Percentiles rank a stretch among this genome's conserved stretches.
Conservation (phyloP, 2,888 invertebrate genomes). For the Lysandra coridon region DNA sequence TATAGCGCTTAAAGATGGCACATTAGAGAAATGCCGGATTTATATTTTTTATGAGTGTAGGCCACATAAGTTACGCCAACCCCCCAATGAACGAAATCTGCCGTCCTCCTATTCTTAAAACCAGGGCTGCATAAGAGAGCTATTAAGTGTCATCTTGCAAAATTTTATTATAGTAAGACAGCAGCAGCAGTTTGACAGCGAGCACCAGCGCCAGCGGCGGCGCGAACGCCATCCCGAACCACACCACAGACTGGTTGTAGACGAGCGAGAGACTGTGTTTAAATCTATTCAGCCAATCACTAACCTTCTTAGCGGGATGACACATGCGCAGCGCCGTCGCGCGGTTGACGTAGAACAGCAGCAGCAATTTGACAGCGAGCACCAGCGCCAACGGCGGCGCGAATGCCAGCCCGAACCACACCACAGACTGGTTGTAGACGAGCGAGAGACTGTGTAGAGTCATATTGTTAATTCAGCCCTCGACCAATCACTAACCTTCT, state of each 20-base stretch:
- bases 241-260: constrained; percentile 89
- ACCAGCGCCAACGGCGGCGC: constrained; percentile 84
- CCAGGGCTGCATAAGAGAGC: too few species aligned
- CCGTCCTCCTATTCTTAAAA: too few species aligned
- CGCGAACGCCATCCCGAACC: constrained; percentile 87
- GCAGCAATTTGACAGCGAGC: constrained; percentile 84
- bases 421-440: constrained; percentile 88
- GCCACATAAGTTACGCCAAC: too few species aligned
- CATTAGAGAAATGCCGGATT: too few species aligned
- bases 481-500: constrained; percentile 54
- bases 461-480: constrained; percentile 70
- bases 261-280: constrained; percentile 86
- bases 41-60: too few species aligned
- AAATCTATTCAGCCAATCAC: not conserved
- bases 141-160: too few species aligned
- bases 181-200: constrained; percentile 84
- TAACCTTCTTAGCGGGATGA: constrained; percentile 81
- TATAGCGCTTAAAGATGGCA: too few species aligned
- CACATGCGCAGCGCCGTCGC: constrained; percentile 82
- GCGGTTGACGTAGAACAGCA: constrained; percentile 87
- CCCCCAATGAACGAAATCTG: too few species aligned
- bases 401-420: constrained; percentile 89
- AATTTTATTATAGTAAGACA: constrained; percentile 78
- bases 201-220: constrained; percentile 84
- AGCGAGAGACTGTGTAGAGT: constrained; percentile 88